Conservation (phyloP, 2,888 invertebrate genomes). For the Patella ulyssiponensis region DNA sequence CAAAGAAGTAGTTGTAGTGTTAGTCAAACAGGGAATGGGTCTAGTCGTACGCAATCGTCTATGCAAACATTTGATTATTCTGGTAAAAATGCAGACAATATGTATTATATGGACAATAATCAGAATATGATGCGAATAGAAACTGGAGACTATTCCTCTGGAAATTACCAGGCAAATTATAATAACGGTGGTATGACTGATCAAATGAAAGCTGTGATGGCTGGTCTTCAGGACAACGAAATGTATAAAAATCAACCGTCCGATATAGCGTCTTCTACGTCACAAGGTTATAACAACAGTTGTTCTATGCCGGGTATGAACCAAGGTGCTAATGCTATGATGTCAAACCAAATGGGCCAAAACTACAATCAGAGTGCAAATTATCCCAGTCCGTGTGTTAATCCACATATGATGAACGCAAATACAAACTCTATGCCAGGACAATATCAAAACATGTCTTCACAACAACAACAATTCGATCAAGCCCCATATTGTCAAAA, state of each 20-base stretch:
- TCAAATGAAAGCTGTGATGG: constrained; percentile 13
- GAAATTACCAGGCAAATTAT: not conserved
- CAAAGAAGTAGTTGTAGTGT: constrained; percentile 37
- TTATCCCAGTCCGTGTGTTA: not conserved
- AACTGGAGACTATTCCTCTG: constrained; percentile 16
- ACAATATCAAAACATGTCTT: not conserved
- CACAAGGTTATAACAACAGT: constrained; percentile 20
- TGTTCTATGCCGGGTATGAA: constrained; percentile 24
- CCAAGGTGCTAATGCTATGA: constrained; percentile 22
- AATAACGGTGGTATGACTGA: constrained; percentile 1
- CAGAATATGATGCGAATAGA: constrained; percentile 50
- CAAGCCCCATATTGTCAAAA: not conserved
- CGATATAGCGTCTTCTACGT: not conserved
- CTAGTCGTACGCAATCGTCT: constrained; percentile 29
- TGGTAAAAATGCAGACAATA: constrained; percentile 20
- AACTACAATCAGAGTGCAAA: constrained; percentile 12
- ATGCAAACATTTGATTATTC: constrained; percentile 49
- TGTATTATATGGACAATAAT: constrained; percentile 49
- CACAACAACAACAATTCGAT: not conserved
- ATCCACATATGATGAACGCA: not conserved
- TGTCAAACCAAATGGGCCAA: constrained; percentile 19
- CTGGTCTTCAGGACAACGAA: constrained; percentile 5
- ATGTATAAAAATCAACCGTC: constrained; percentile 6
- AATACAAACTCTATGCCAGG: not conserved
- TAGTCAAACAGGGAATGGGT: constrained; percentile 22